phyloP scores from a whole-genome alignment of 2,113 vertebrate species.

The Dromiciops gliroides region DNA sequence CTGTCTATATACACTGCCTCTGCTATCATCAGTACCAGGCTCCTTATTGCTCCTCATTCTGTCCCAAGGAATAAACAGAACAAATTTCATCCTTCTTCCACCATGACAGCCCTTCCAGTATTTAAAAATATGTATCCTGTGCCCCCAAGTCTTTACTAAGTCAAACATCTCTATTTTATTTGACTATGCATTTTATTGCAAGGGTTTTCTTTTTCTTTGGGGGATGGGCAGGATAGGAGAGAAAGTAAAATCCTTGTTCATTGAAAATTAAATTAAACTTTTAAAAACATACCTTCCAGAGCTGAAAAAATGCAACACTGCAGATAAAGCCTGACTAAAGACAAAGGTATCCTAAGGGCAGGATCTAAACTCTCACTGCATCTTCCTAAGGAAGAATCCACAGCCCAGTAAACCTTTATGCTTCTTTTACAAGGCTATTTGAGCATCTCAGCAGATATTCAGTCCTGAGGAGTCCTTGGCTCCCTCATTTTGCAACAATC shows the following conservation, averaged over 20 bases:
- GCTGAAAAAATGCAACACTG: neutral
- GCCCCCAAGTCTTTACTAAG: neutral
- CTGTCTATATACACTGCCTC: neutral
- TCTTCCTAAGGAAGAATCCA: neutral
- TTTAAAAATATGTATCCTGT: neutral
- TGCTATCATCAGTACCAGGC: neutral
- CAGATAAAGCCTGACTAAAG: neutral
- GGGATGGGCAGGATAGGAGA: neutral
- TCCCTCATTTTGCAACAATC: neutral
- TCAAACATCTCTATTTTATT: neutral
- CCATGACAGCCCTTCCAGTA: neutral
- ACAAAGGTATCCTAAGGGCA: neutral
- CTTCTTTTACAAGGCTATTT: neutral
- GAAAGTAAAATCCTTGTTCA: neutral
- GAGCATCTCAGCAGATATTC: neutral
- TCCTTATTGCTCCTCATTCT: neutral
- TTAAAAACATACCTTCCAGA: neutral
- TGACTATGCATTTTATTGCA: neutral
- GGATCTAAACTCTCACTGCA: neutral
- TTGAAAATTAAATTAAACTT: neutral
- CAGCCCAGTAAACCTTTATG: neutral
- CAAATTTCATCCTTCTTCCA: neutral
- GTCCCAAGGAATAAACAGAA: neutral
- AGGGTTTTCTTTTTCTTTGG: neutral
- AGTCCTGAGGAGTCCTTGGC: neutral